phyloP scores from a whole-genome alignment of 2,888 invertebrate species.

The Scaptomyza tumidula region DNA sequence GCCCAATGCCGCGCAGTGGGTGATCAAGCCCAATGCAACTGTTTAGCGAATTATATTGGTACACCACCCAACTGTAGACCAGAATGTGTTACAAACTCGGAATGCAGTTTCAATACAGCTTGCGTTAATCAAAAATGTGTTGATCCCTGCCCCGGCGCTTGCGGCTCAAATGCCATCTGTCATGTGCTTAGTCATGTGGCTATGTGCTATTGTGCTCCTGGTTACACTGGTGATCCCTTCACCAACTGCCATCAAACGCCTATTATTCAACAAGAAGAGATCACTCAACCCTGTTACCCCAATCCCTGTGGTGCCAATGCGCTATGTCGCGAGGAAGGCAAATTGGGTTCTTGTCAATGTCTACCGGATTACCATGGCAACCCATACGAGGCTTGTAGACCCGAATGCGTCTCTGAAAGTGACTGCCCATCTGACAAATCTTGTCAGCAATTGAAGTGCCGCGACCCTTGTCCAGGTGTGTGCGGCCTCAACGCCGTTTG shows the following conservation, averaged over 20 bases:
- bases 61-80: slow-evolving; percentile 89
- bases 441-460: slow-evolving; percentile 90
- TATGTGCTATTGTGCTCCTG: slow-evolving; percentile 86
- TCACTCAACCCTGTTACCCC: slow-evolving; percentile 86
- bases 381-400: slow-evolving; percentile 90
- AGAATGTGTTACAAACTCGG: slow-evolving; percentile 89
- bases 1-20: slow-evolving; percentile 85
- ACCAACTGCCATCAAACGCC: slow-evolving; percentile 84
- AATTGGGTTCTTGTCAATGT: slow-evolving; percentile 89
- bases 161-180: slow-evolving; percentile 86
- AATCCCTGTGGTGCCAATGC: slow-evolving; percentile 89
- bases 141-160: slow-evolving; percentile 90
- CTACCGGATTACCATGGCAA: slow-evolving; percentile 88
- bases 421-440: slow-evolving; percentile 90
- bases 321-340: slow-evolving; percentile 88
- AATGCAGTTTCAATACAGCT: slow-evolving; percentile 88
- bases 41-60: slow-evolving; percentile 88
- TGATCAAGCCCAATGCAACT: slow-evolving; percentile 86
- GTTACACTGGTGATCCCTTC: slow-evolving; percentile 89
- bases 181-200: slow-evolving; percentile 87
- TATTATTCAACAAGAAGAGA: slow-evolving; percentile 70
- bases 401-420: slow-evolving; percentile 91
- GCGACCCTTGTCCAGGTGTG: slow-evolving; percentile 91
- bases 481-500: slow-evolving; percentile 91
- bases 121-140: slow-evolving; percentile 90